A percentile compares a stretch with the other conserved stretches of the same genome.
Conservation (phyloP, 1,140 invertebrate genomes). For the Elymnias hypermnestra region DNA sequence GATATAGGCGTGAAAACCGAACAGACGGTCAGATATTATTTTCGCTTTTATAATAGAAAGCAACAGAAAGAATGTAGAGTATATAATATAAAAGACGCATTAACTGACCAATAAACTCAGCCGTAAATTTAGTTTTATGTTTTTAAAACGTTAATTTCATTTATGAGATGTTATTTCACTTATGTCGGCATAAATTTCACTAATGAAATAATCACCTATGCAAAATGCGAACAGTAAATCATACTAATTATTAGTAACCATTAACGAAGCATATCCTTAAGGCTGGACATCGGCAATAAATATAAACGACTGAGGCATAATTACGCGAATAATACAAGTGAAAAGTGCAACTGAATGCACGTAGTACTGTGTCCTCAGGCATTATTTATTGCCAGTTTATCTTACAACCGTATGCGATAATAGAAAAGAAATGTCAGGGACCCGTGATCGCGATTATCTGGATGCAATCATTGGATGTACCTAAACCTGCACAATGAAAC, state of each 20-base stretch:
- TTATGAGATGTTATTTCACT: not conserved
- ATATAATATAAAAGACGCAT: too few species aligned
- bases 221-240: constrained; percentile 8
- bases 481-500: constrained; percentile 24
- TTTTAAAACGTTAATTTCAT: not conserved
- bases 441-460: constrained; percentile 66
- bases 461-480: constrained; percentile 53
- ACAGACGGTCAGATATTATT: too few species aligned
- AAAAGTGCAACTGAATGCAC: constrained; percentile 55
- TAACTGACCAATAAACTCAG: too few species aligned
- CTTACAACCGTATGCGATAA: constrained; percentile 62
- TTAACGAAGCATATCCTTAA: constrained; percentile 48
- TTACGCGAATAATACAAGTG: constrained; percentile 60
- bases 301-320: constrained; percentile 47
- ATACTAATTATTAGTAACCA: constrained; percentile 39
- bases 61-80: too few species aligned
- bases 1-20: too few species aligned
- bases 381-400: constrained; percentile 71
- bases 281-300: constrained; percentile 43
- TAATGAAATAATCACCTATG: constrained; percentile 7
- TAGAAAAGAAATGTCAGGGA: constrained; percentile 67
- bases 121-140: not conserved
- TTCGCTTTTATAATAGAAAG: too few species aligned
- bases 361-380: constrained; percentile 44
- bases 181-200: not conserved